phyloP scores from a whole-genome alignment of 2,113 vertebrate genomes.

The Centropus unirufus region DNA sequence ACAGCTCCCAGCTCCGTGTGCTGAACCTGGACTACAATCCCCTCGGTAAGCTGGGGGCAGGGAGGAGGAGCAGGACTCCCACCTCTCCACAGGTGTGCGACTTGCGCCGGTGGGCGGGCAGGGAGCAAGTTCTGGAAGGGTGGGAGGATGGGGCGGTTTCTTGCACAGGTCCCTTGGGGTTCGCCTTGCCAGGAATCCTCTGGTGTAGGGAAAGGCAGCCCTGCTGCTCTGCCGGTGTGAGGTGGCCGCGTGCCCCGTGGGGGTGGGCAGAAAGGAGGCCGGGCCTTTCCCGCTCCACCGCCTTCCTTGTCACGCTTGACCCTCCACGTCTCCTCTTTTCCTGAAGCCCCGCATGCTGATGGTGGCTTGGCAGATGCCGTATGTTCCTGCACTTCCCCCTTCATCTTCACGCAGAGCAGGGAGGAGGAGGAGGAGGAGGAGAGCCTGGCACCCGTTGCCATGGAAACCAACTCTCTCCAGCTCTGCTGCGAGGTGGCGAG shows the following conservation, averaged over 20 bases:
- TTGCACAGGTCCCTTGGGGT: background rate
- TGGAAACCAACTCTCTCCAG: constrained; percentile 66
- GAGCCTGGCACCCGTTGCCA: constrained; percentile 65
- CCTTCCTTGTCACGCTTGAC: background rate
- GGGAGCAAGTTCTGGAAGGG: background rate
- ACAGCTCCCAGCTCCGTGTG: constrained; percentile 94
- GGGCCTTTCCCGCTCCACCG: rapidly evolving
- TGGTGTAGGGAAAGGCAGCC: background rate
- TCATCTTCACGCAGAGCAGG: background rate
- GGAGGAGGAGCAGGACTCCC: background rate
- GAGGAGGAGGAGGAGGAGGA: constrained; percentile 41
- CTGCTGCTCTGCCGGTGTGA: background rate
- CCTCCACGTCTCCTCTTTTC: background rate
- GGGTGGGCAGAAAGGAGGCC: background rate
- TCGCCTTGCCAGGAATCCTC: background rate
- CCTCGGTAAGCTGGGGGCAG: constrained; percentile 79
- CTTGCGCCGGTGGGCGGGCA: background rate
- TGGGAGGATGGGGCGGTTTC: background rate
- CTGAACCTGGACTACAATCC: constrained; percentile 98
- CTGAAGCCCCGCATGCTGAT: rapidly evolving
- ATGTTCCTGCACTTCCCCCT: background rate
- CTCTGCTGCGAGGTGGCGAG: constrained; percentile 57
- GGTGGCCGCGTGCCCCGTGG: rapidly evolving
- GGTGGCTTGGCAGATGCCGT: background rate
- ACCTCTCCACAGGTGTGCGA: rapidly evolving